Evolutionary conservation across 1,140 invertebrate species (phyloP).

Genomic region (Drosophila sechellia): DNA sequence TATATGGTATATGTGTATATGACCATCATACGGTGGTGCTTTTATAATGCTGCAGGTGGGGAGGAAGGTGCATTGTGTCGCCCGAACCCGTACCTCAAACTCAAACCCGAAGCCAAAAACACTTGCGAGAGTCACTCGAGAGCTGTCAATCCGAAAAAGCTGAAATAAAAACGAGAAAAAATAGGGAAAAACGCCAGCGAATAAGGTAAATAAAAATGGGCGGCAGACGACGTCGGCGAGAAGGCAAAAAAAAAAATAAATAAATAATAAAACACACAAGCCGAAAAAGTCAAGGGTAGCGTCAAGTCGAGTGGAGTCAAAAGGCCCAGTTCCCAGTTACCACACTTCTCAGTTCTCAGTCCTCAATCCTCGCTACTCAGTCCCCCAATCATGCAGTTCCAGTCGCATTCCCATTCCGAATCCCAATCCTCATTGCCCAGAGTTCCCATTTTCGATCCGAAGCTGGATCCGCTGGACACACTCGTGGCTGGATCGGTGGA

Average conservation of each 20-base stretch:
- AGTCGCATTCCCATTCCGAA: neutral
- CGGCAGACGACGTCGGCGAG: conserved; percentile 3
- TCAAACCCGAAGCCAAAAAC: conserved; percentile 38
- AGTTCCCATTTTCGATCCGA: neutral
- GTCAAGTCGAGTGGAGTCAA: conserved; percentile 6
- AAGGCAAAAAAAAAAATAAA: neutral
- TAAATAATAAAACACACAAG: neutral
- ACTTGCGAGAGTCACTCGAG: conserved; percentile 66
- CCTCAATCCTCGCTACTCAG: neutral
- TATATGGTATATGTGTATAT: neutral
- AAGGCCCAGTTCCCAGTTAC: neutral
- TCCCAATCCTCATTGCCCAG: neutral
- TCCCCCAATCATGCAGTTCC: neutral
- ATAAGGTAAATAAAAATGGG: conserved; percentile 31
- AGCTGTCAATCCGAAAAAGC: conserved; percentile 64
- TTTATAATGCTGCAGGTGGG: conserved; percentile 9
- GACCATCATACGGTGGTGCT: neutral
- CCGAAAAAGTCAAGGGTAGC: conserved; percentile 25
- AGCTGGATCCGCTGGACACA: conserved; percentile 16
- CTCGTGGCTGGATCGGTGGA: conserved; percentile 8
- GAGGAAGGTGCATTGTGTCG: conserved; percentile 59
- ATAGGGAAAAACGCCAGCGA: conserved; percentile 6
- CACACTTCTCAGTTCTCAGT: neutral
- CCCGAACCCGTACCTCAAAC: conserved; percentile 20
- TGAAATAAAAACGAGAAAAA: conserved; percentile 1